Evolutionary conservation across 2,797 vertebrate species (phyloP), one percentile per base, ranked within the genome.

Genomic region (Rallus crepitans): DNA sequence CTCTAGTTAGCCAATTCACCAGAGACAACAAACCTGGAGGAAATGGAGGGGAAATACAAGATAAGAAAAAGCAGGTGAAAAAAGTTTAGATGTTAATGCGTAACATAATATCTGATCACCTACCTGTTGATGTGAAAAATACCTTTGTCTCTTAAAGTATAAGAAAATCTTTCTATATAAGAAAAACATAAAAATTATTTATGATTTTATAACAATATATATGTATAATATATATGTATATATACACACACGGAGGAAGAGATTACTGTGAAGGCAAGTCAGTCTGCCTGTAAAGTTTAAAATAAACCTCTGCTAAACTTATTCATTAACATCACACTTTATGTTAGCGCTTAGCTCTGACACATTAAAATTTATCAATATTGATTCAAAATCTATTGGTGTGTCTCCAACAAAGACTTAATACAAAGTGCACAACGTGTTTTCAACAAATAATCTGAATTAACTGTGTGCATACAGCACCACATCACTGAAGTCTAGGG

Each of bases 221-320:
- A 0, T 40, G 3, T 50, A 4, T 79, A 78, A 87, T 48, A 64
- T 47, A 35, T 9, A 0, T 40, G 3, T 50, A 4, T 79, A 7
- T n/a, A 48, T 16, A 33, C 1, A 40, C 3, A 45, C 2, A 48
- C 0, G 31, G 1, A 70, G 9, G 72, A 20, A 79, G 4, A 19
- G 2, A 20, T 27, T 79, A 8, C 24, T 80, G 1, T 30, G 39
- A 72, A 79, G 39, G 75, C 18, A 52, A 76, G 5, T 10, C 19
- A 66, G 19, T 25, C 33, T 0, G 1, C 21, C 33, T 85, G 71
- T 47, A 47, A 89, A 33, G 15, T 69, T 69, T 24, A 47, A 84
- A 53, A 63, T 42, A 82, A 31, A 69, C 28, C 30, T 76, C 20
- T 39, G 37, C 9, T 82, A 47, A 57, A 55, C 57, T 65, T 0